Conservation (phyloP, 1,140 invertebrate genomes). For the Drosophila lowei region DNA sequence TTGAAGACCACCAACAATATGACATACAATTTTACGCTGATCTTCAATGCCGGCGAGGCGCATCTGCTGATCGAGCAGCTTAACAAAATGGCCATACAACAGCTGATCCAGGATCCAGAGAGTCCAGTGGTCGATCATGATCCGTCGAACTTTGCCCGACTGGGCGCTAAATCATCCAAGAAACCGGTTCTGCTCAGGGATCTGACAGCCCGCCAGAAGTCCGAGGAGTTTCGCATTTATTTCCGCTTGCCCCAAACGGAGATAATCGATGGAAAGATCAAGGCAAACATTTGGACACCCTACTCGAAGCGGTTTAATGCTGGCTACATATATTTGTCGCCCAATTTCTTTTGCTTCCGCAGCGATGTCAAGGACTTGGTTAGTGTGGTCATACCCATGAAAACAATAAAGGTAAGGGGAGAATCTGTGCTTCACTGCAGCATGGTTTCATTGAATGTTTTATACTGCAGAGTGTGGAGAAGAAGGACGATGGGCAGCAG, state of each 20-base stretch:
- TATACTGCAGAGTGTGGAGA: slow-evolving; percentile 72
- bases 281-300: slow-evolving; percentile 94
- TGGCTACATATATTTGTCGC: slow-evolving; percentile 96
- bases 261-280: slow-evolving; percentile 96
- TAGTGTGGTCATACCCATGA: slow-evolving; percentile 93
- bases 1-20: slow-evolving; percentile 79
- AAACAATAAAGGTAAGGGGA: slow-evolving; percentile 83
- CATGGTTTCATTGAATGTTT: neutral
- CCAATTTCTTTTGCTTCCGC: slow-evolving; percentile 98
- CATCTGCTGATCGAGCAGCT: slow-evolving; percentile 97
- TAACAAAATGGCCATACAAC: slow-evolving; percentile 98
- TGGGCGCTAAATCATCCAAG: slow-evolving; percentile 89
- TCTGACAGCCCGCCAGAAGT: slow-evolving; percentile 96
- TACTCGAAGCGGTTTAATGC: slow-evolving; percentile 95
- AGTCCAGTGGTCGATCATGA: slow-evolving; percentile 78
- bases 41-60: slow-evolving; percentile 94
- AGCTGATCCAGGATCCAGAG: slow-evolving; percentile 84
- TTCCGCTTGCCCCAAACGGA: slow-evolving; percentile 94
- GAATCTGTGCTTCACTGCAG: too few species aligned
- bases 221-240: slow-evolving; percentile 91
- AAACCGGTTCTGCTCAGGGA: slow-evolving; percentile 96
- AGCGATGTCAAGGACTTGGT: slow-evolving; percentile 94
- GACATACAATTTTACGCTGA: slow-evolving; percentile 85
- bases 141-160: slow-evolving; percentile 84
- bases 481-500: slow-evolving; percentile 85